A percentile compares a stretch with the other conserved stretches of the same genome.
phyloP scores from a whole-genome alignment of 2,888 invertebrate genomes.

The Eupithecia exiguata region DNA sequence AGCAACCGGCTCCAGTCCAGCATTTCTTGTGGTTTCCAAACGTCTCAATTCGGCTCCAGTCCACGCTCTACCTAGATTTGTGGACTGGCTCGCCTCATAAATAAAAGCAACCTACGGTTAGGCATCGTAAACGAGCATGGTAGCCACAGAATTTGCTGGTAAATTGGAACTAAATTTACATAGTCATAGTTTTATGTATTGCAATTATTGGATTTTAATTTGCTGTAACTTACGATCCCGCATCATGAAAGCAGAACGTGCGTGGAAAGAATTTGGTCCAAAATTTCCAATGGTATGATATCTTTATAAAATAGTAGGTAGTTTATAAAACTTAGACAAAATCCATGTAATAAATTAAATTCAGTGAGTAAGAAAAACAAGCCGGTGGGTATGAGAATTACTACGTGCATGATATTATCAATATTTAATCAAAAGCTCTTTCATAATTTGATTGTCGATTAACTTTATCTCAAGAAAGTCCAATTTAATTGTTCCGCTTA shows the following conservation, averaged over 20 bases:
- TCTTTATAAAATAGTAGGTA: neutral
- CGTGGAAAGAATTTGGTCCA: slow-evolving; percentile 5
- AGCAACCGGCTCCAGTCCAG: slow-evolving; percentile 66
- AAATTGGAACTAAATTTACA: slow-evolving; percentile 23
- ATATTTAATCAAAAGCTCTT: neutral
- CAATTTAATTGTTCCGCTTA: slow-evolving; percentile 32
- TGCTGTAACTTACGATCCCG: slow-evolving; percentile 12
- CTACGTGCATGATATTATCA: neutral
- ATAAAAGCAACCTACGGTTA: slow-evolving; percentile 29
- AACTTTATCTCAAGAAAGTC: neutral
- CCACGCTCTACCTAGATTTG: slow-evolving; percentile 42
- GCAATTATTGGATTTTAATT: slow-evolving; percentile 21
- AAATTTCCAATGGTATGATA: neutral
- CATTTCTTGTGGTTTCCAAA: slow-evolving; percentile 78
- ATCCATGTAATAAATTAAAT: neutral
- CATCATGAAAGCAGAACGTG: slow-evolving; percentile 2
- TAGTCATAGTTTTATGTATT: slow-evolving; percentile 17
- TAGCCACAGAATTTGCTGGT: slow-evolving; percentile 20
- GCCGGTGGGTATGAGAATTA: neutral
- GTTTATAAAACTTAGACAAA: too few relatives aligned
- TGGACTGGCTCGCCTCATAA: slow-evolving; percentile 25
- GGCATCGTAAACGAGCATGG: slow-evolving; percentile 22
- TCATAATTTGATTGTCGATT: neutral
- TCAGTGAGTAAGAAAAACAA: neutral
- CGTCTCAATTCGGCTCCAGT: slow-evolving; percentile 73